A percentile compares a stretch with the other conserved stretches of the same genome.
Evolutionary conservation across 2,888 invertebrate species (phyloP).

Genomic region (Aporophyla lueneburgensis): DNA sequence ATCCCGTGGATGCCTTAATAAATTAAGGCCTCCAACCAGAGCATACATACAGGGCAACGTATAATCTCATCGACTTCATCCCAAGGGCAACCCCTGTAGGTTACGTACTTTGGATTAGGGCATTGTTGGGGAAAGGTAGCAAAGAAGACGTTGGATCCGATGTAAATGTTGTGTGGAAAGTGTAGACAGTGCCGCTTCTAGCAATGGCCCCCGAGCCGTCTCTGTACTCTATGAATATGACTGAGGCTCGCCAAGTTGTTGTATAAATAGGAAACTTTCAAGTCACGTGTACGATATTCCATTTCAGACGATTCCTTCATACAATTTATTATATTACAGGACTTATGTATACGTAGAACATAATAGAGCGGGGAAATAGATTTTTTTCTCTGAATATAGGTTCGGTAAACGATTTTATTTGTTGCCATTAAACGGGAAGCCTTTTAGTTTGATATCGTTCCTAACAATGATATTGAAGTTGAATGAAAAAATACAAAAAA

Average conservation of each 20-base stretch:
- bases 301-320: conserved; percentile 76
- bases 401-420: conserved; percentile 54
- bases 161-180: background rate
- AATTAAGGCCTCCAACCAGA: no score
- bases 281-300: conserved; percentile 78
- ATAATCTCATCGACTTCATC: background rate
- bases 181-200: background rate
- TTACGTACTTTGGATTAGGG: background rate
- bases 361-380: conserved; percentile 58
- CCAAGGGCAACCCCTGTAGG: background rate
- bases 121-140: no score
- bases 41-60: background rate
- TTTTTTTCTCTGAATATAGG: conserved; percentile 53
- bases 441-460: conserved; percentile 35
- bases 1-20: no score
- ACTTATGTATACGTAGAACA: conserved; percentile 31
- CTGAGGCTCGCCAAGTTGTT: conserved; percentile 57
- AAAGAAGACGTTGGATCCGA: background rate
- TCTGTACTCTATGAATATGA: conserved; percentile 3
- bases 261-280: conserved; percentile 72
- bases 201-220: background rate
- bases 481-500: no score
- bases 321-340: conserved; percentile 75
- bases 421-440: conserved; percentile 30
- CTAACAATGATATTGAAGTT: conserved; percentile 5